Percentiles rank a stretch among this genome's conserved stretches.
Conservation (phyloP, 2,888 invertebrate genomes). For the Rhodophaea formosa region DNA sequence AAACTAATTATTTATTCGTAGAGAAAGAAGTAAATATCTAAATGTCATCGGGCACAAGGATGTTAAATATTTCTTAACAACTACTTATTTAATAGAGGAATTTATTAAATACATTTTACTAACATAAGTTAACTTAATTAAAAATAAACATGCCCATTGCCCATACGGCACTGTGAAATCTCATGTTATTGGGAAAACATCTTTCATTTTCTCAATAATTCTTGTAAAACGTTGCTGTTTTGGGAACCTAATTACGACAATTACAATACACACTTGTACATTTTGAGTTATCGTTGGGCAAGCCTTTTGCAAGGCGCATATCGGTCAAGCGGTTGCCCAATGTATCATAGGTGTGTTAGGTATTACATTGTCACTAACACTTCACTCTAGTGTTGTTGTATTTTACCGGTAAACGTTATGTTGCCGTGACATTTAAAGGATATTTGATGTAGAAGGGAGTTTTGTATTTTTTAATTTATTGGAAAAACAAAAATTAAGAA, state of each 20-base stretch:
- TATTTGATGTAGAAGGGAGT: neutral
- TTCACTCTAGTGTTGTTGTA: slow-evolving; percentile 8
- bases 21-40: too few species aligned
- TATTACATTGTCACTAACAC: slow-evolving; percentile 8
- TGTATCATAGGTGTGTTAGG: slow-evolving; percentile 12
- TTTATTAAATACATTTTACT: too few species aligned
- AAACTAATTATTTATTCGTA: too few species aligned
- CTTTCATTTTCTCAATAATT: neutral
- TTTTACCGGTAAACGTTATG: slow-evolving; percentile 3
- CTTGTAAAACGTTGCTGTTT: neutral
- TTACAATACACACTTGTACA: neutral
- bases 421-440: neutral
- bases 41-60: too few species aligned
- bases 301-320: slow-evolving; percentile 1
- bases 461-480: neutral
- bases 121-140: too few species aligned
- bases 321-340: slow-evolving; percentile 15
- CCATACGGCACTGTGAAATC: neutral
- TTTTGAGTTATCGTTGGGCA: slow-evolving; percentile 5
- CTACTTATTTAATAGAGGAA: too few species aligned
- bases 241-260: neutral
- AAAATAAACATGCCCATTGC: too few species aligned
- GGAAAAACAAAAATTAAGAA: neutral
- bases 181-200: neutral
- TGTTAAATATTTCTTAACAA: too few species aligned